These are phyloP conservation scores for Glandiceps talaboti DNA, from an alignment of 53 echinoderm and acorn worm genomes.

Conservation along the genomic window DNA sequence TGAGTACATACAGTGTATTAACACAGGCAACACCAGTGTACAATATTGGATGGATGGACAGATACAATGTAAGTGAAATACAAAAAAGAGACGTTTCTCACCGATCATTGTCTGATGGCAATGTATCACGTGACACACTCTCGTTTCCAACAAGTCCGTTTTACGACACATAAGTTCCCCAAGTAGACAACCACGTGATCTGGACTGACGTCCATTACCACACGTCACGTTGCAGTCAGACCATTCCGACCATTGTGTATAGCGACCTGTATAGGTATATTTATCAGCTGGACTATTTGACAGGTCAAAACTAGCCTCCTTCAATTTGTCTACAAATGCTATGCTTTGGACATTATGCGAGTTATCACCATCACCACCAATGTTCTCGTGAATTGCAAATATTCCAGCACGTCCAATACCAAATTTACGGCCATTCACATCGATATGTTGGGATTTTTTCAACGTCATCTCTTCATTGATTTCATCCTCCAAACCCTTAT, in stretches of 20 bases:
- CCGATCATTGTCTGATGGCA: neutral
- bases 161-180: neutral
- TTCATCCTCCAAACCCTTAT: neutral
- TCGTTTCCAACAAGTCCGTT: neutral
- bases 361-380: too few relatives aligned
- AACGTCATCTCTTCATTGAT: neutral
- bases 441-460: too few relatives aligned
- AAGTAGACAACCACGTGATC: neutral
- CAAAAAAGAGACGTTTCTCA: neutral
- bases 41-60: too few relatives aligned
- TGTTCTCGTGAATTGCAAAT: neutral
- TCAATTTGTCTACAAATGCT: too few relatives aligned
- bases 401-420: neutral
- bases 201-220: slow-evolving; percentile 15
- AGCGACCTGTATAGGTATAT: too few relatives aligned
- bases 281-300: neutral
- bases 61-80: too few relatives aligned
- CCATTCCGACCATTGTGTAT: slow-evolving; percentile 4
- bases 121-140: neutral
- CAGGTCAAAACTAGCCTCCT: too few relatives aligned
- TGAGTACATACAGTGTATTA: too few relatives aligned
- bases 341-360: too few relatives aligned
- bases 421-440: neutral
- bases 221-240: slow-evolving; percentile 12
- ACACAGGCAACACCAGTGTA: too few relatives aligned